Evolutionary conservation across 64 coral and sea anemone species (phyloP).

Genomic region (Stylophora pistillata): DNA sequence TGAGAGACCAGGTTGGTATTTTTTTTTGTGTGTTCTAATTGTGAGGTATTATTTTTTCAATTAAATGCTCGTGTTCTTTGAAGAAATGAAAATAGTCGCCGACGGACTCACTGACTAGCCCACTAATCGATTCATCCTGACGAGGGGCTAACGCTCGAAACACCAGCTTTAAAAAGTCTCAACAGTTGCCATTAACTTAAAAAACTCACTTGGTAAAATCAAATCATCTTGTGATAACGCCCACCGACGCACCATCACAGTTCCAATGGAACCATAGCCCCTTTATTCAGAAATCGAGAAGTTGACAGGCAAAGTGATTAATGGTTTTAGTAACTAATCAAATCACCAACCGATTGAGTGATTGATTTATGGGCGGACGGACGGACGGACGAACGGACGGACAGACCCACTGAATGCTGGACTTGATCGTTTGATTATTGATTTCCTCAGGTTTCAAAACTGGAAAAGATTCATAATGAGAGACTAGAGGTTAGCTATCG

Average conservation of each 20-base stretch:
- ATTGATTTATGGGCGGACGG: not conserved
- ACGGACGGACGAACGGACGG: not conserved
- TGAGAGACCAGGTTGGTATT: constrained; percentile 65
- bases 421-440: not conserved
- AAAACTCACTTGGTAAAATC: too few species aligned
- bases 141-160: too few species aligned
- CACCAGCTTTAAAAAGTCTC: too few species aligned
- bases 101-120: not conserved
- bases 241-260: too few species aligned
- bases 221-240: too few species aligned
- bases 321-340: too few species aligned
- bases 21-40: not conserved
- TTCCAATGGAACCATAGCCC: too few species aligned
- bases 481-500: constrained; percentile 65
- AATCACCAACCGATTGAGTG: not conserved
- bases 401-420: not conserved
- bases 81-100: not conserved
- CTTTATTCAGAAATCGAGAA: not conserved
- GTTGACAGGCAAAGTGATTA: not conserved
- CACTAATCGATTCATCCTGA: too few species aligned
- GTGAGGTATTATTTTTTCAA: not conserved
- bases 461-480: constrained; percentile 91
- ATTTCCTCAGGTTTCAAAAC: constrained; percentile 62
- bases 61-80: not conserved
- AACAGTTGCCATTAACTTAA: too few species aligned